Evolutionary conservation across 2,888 invertebrate species (phyloP).

Genomic region (Gortyna flavago): DNA sequence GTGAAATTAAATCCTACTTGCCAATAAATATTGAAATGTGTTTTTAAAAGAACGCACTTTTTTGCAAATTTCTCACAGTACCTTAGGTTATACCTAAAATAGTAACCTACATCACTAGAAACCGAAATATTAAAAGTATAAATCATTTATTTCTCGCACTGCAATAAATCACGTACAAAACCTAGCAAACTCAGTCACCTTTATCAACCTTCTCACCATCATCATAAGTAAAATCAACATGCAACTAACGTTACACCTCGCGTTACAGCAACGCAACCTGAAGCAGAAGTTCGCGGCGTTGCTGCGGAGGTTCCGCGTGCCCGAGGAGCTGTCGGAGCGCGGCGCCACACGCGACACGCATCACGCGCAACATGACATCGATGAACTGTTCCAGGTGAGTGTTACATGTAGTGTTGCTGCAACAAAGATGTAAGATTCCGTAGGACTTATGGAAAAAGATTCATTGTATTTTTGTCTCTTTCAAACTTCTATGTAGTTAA

Average conservation of each 20-base stretch:
- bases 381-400: slow-evolving; percentile 94
- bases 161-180: background rate
- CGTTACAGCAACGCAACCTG: slow-evolving; percentile 96
- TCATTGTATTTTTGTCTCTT: background rate
- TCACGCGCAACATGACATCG: slow-evolving; percentile 96
- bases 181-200: background rate
- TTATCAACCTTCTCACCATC: background rate
- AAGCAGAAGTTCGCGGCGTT: slow-evolving; percentile 99
- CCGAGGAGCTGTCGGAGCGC: slow-evolving; percentile 95
- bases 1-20: background rate
- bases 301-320: slow-evolving; percentile 97
- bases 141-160: slow-evolving; percentile 21
- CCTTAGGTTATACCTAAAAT: background rate
- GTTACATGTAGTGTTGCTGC: slow-evolving; percentile 9
- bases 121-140: background rate
- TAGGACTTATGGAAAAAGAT: background rate
- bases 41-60: background rate
- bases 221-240: background rate
- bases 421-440: background rate
- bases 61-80: background rate
- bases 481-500: background rate
- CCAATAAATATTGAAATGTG: background rate
- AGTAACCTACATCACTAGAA: slow-evolving; percentile 12
- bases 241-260: slow-evolving; percentile 1
- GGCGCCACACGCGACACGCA: slow-evolving; percentile 91